Conservation (phyloP, 2,797 vertebrate genomes). For the Hypotaenidia okinawae region DNA sequence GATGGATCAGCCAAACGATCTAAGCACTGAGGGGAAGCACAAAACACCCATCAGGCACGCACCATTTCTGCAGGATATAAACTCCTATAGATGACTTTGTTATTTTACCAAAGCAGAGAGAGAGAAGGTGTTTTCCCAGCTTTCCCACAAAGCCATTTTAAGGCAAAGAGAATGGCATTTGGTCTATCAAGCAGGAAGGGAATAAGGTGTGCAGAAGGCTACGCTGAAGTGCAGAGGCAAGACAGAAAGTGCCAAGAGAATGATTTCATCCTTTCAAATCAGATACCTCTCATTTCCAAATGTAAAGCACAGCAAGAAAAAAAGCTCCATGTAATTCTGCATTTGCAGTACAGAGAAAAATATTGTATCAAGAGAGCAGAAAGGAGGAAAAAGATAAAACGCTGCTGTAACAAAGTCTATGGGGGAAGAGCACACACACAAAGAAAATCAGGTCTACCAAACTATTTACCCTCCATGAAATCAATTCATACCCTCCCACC, state of each 20-base stretch:
- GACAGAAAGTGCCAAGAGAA: conserved; percentile 31
- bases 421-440: neutral
- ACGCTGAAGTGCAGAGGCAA: neutral
- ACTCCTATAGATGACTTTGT: neutral
- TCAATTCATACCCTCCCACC: neutral
- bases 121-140: neutral
- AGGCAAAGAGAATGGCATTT: neutral
- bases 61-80: neutral
- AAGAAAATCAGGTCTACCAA: neutral
- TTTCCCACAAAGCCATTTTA: neutral
- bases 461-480: neutral
- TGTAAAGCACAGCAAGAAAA: neutral
- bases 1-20: neutral
- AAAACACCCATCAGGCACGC: neutral
- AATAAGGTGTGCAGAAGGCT: neutral
- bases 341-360: neutral
- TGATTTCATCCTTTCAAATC: conserved; percentile 25
- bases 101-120: neutral
- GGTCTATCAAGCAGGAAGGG: neutral
- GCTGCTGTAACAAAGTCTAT: neutral
- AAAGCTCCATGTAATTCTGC: neutral
- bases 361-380: neutral
- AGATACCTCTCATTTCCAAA: neutral
- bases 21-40: neutral
- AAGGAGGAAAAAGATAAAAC: neutral